Base-by-base conservation (phyloP, 2,888 invertebrate genomes). In the Dasysyrphus tricinctus region DNA sequence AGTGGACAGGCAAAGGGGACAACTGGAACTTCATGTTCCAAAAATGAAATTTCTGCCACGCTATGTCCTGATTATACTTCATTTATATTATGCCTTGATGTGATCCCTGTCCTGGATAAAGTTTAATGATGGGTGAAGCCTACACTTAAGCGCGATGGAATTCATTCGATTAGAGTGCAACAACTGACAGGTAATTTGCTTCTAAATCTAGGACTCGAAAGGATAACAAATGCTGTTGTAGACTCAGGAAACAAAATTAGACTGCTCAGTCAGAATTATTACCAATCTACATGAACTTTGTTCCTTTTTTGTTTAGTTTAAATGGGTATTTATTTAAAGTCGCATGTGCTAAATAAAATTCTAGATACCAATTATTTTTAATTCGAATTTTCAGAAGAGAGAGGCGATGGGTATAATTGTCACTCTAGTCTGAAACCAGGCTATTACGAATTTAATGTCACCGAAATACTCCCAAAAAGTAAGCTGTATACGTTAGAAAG, bases 31-130 rank as follows among this genome's bases (percentile, higher is more conserved):
- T 44, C 44, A 44, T 0, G 5, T 44, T 7, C n/a, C 51, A 2
- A 51, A 39, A 42, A 19, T 42, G 32, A 49, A 47, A 61, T 4
- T 24, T 24, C 54, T 37, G 39, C 63, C 56, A 72, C 61, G 42
- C 59, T 77, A 72, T 81, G 77, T 65, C 81, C 57, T 59, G 44
- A 72, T 72, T 77, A 51, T 42, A 72, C 57, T 72, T 9, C n/a
- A 72, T 77, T 81, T 57, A 42, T 39, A 65, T 72, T 81, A 69
- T 81, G 65, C 56, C 34, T 72, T 72, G 5, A 70, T 70, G 70
- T 37, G 80, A 70, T 70, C 42, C 69, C 69, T 69, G 12, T 56
- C 47, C n/a, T 32, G 54, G 63, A 76, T 76, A 70, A 56, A 51
- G 16, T 19, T 42, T 51, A 77, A 81, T 81, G 65, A 80, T 74